These are phyloP conservation scores for Trachemys scripta DNA, from an alignment of 2,113 vertebrate species.

Conservation along the genomic window DNA sequence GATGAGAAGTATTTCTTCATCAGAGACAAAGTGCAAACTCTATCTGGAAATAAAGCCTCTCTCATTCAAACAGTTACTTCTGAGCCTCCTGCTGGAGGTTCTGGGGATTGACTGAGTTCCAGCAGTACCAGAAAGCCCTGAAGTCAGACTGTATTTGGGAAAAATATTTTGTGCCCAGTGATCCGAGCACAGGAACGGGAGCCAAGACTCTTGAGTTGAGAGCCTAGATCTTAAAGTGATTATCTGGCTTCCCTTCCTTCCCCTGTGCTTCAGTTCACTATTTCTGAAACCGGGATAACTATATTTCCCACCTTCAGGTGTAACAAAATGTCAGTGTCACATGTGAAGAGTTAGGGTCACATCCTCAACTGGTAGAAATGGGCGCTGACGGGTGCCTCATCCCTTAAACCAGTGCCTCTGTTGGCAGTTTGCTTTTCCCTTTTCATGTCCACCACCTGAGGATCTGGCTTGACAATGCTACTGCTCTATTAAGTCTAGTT, in stretches of 20 bases:
- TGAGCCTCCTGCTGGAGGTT: not conserved
- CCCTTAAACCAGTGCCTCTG: not conserved
- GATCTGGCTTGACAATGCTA: not conserved
- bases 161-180: not conserved
- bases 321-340: not conserved
- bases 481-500: not conserved
- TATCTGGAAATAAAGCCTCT: not conserved
- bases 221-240: no score
- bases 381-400: not conserved
- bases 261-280: accelerated
- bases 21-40: not conserved
- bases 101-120: not conserved
- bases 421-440: not conserved
- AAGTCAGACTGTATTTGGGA: not conserved
- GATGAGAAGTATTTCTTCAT: not conserved
- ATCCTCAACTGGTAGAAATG: not conserved
- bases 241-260: accelerated
- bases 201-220: not conserved
- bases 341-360: not conserved
- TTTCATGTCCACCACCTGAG: not conserved
- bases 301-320: no score
- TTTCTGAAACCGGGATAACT: not conserved
- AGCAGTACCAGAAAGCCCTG: not conserved
- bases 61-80: not conserved
- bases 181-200: not conserved